Evolutionary conservation across 2,888 invertebrate species (phyloP).

Genomic region (Ennomos fuscantarius): DNA sequence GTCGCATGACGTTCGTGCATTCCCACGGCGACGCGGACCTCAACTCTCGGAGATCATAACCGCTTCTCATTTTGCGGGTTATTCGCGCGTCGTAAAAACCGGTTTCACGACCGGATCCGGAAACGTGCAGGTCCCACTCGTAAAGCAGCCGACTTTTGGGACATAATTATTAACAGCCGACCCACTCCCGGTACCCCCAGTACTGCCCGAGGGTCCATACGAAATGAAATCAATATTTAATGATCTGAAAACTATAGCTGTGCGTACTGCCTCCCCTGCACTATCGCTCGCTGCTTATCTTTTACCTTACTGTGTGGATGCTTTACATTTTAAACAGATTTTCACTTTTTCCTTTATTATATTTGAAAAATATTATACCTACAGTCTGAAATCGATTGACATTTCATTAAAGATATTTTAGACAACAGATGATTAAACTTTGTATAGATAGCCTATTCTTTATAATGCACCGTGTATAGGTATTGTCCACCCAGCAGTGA

Average conservation of each 20-base stretch:
- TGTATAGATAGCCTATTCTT: too few species aligned
- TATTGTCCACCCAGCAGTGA: too few species aligned
- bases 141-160: constrained; percentile 21
- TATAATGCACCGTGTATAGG: too few species aligned
- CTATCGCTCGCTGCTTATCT: constrained; percentile 9
- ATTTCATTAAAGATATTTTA: too few species aligned
- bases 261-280: constrained; percentile 1
- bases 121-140: constrained; percentile 17
- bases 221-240: constrained; percentile 20
- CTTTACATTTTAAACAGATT: constrained; percentile 8
- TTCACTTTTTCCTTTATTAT: constrained; percentile 2
- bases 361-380: too few species aligned
- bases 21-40: background rate
- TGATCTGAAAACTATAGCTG: constrained; percentile 12
- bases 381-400: too few species aligned
- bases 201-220: background rate
- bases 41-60: constrained; percentile 7
- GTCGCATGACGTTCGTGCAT: background rate
- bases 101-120: constrained; percentile 23
- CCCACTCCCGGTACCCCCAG: constrained; percentile 7
- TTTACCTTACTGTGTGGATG: background rate
- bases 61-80: background rate
- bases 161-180: constrained; percentile 27
- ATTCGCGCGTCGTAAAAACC: constrained; percentile 1
- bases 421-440: too few species aligned